phyloP scores from a whole-genome alignment of 1,140 invertebrate species.

The Oedothorax gibbosus region DNA sequence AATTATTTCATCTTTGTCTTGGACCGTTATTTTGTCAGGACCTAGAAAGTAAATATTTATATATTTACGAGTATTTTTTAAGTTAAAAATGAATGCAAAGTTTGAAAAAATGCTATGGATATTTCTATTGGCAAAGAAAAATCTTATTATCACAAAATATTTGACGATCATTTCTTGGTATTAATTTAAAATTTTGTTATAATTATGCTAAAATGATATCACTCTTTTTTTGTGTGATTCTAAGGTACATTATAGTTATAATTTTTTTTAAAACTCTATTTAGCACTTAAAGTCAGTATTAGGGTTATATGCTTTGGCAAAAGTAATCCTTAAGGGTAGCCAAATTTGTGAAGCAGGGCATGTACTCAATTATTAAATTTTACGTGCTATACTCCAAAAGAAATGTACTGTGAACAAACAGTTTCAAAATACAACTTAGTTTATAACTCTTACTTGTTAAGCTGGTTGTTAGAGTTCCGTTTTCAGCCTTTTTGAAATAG shows the following conservation, averaged over 20 bases:
- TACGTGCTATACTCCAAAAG: not conserved
- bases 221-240: not conserved
- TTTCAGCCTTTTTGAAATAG: not conserved
- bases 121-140: not conserved
- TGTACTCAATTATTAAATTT: not conserved
- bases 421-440: not conserved
- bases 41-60: not conserved
- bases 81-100: not conserved
- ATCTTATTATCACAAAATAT: not conserved
- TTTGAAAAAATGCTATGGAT: not conserved
- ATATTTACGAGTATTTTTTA: not conserved
- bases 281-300: not conserved
- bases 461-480: not conserved
- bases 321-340: not conserved
- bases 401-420: not conserved
- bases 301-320: not conserved
- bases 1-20: conserved; percentile 16
- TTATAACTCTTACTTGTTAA: not conserved
- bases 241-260: too few relatives aligned
- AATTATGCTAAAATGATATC: not conserved
- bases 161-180: not conserved
- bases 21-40: conserved; percentile 8
- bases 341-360: not conserved
- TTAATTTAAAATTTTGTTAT: not conserved
- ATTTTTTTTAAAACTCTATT: not conserved